Conservation (phyloP, 2,113 vertebrate species). For the Zosterops borbonicus region DNA sequence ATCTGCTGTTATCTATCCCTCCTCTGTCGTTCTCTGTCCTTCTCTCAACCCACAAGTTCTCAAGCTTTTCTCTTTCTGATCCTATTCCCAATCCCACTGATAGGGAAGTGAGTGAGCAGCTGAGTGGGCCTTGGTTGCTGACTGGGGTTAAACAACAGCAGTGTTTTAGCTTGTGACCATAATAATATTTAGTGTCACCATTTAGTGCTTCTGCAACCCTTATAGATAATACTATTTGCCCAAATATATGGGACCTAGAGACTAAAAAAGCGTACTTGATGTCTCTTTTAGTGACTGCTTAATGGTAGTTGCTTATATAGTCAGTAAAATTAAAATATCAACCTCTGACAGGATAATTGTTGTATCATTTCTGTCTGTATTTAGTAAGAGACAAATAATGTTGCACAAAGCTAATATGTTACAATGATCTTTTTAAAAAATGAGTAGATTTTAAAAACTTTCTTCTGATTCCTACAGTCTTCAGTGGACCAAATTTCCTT, state of each 20-base stretch:
- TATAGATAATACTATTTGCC: background rate
- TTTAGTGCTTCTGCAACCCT: background rate
- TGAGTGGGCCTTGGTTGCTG: background rate
- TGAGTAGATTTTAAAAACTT: background rate
- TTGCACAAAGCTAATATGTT: background rate
- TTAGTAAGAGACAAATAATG: background rate
- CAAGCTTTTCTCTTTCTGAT: background rate
- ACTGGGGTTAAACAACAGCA: background rate
- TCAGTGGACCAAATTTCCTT: background rate
- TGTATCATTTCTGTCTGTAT: background rate
- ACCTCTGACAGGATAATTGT: background rate
- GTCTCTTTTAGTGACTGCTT: background rate
- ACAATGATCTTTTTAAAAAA: background rate
- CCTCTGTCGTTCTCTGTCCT: background rate
- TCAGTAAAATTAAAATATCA: background rate
- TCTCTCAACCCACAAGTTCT: background rate
- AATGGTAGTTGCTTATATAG: background rate
- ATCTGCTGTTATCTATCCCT: background rate
- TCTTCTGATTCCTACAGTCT: background rate
- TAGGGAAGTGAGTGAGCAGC: background rate
- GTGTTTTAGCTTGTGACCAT: background rate
- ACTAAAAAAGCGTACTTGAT: background rate
- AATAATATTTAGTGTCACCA: background rate
- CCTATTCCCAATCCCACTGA: background rate
- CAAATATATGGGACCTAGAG: background rate